phyloP scores from a whole-genome alignment of 2,113 vertebrate genomes.

The Platysternon megacephalum region DNA sequence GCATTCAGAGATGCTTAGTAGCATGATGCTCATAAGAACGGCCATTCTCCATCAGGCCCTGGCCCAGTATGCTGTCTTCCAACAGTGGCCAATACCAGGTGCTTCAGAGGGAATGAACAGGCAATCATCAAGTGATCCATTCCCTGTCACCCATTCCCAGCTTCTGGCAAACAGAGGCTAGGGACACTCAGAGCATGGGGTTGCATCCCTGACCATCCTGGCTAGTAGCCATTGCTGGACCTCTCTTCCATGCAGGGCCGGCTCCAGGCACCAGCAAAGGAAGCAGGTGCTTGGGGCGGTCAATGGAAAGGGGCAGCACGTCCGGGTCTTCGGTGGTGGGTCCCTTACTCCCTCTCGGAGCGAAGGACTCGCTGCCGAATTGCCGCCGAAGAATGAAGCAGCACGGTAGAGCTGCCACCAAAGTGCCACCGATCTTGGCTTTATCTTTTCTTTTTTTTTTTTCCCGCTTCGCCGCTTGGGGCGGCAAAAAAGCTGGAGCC shows the following conservation, averaged over 20 bases:
- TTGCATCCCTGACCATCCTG: not conserved
- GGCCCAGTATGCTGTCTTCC: not conserved
- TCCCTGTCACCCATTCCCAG: not conserved
- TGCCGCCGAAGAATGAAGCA: no score
- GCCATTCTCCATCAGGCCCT: not conserved
- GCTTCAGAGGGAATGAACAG: not conserved
- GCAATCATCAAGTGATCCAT: not conserved
- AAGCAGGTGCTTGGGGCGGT: no score
- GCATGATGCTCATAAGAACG: not conserved
- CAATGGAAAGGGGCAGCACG: no score
- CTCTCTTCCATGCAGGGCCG: not conserved
- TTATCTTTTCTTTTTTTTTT: no score
- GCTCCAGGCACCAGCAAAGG: no score
- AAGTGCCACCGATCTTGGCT: no score
- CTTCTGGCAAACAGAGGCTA: not conserved
- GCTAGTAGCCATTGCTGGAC: not conserved
- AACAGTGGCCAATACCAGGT: not conserved
- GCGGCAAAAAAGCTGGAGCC: no score
- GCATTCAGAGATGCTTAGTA: not conserved
- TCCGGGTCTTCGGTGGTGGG: no score
- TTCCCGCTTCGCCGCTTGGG: no score
- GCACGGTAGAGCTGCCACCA: no score
- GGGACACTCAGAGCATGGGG: not conserved
- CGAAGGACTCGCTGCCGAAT: no score
- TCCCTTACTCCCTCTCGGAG: no score